These are phyloP conservation scores for Bhutanitis thaidina DNA, from an alignment of 2,888 invertebrate species.

Conservation along the genomic window DNA sequence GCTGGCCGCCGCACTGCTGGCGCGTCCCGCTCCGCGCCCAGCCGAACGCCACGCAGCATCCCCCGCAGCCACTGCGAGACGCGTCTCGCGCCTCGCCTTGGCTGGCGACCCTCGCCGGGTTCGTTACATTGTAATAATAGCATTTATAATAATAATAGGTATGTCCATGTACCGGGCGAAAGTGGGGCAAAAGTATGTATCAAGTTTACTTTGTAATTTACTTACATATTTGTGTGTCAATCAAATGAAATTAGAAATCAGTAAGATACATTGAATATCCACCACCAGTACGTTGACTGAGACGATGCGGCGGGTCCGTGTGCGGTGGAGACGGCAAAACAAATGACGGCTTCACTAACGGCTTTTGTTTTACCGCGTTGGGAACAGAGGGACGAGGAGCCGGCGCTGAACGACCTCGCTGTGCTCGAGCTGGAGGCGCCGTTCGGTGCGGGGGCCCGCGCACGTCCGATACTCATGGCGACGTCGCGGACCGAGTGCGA, in stretches of 20 bases:
- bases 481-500: constrained; percentile 31
- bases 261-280: too few relatives aligned
- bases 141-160: too few relatives aligned
- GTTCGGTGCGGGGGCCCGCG: constrained; percentile 36
- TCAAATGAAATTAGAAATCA: too few relatives aligned
- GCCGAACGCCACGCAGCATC: constrained; percentile 21
- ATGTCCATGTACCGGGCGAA: too few relatives aligned
- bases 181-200: too few relatives aligned
- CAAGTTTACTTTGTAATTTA: too few relatives aligned
- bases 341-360: too few relatives aligned
- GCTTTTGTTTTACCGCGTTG: not conserved
- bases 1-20: constrained; percentile 29
- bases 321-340: too few relatives aligned
- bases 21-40: constrained; percentile 26
- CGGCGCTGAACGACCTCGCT: constrained; percentile 39
- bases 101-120: constrained; percentile 19
- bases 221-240: too few relatives aligned
- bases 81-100: constrained; percentile 27
- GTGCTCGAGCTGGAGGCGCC: constrained; percentile 53
- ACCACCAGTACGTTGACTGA: too few relatives aligned
- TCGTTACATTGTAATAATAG: too few relatives aligned
- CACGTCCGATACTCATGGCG: constrained; percentile 53
- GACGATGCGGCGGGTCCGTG: too few relatives aligned
- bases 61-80: constrained; percentile 20
- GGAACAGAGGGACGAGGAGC: constrained; percentile 18